phyloP scores from a whole-genome alignment of 2,888 invertebrate genomes.

The Mythimna vitellina region DNA sequence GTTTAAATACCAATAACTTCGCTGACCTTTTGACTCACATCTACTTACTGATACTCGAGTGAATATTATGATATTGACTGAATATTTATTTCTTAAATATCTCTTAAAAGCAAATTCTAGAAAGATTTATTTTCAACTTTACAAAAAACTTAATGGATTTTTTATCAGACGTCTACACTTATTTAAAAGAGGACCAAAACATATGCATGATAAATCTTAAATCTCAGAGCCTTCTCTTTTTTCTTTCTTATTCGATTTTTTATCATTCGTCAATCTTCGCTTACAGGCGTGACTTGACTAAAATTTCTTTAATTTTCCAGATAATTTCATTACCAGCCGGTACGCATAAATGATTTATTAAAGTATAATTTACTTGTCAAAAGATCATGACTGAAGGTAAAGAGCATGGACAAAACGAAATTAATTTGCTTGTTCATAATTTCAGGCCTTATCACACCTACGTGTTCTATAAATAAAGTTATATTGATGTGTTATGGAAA shows the following conservation, averaged over 20 bases:
- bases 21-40: constrained; percentile 8
- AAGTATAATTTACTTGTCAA: constrained; percentile 22
- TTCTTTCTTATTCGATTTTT: not conserved
- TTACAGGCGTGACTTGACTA: not conserved
- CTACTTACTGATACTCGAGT: not conserved
- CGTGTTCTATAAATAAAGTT: not conserved
- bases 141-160: no score
- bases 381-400: constrained; percentile 30
- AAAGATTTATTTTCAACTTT: no score
- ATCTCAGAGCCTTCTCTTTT: not conserved
- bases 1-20: constrained; percentile 26
- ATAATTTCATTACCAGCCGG: not conserved
- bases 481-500: not conserved
- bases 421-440: constrained; percentile 1
- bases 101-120: not conserved
- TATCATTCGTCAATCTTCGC: not conserved
- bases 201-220: not conserved
- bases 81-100: not conserved
- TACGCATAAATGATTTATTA: constrained; percentile 11
- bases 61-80: not conserved
- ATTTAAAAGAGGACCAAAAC: not conserved
- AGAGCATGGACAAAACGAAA: constrained; percentile 19
- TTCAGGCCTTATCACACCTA: not conserved
- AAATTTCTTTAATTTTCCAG: not conserved
- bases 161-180: no score